These are phyloP conservation scores for Scytalopus superciliaris DNA, from an alignment of 2,113 vertebrate species.

Conservation along the genomic window DNA sequence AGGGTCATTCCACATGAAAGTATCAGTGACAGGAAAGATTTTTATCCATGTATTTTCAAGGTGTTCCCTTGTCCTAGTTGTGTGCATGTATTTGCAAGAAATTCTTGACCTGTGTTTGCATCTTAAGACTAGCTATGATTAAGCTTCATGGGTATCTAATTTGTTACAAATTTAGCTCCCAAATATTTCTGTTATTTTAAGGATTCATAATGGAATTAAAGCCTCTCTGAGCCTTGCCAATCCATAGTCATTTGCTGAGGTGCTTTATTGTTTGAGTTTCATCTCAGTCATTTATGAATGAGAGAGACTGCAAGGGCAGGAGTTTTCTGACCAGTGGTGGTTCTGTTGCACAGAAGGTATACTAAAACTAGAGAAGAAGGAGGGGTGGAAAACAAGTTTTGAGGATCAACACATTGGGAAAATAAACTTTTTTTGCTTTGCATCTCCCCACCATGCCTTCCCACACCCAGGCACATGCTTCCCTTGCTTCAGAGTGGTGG, in stretches of 20 bases:
- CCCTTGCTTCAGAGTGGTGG: background rate
- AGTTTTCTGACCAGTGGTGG: background rate
- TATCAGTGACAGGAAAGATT: background rate
- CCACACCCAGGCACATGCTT: accelerated
- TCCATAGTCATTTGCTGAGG: background rate
- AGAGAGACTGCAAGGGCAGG: background rate
- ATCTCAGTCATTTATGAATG: background rate
- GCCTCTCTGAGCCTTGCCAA: background rate
- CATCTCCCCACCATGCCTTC: background rate
- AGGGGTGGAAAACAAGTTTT: background rate
- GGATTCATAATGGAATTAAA: background rate
- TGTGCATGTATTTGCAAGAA: background rate
- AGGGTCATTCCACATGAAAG: background rate
- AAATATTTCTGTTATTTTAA: background rate
- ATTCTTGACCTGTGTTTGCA: background rate
- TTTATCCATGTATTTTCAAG: background rate
- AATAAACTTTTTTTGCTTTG: background rate
- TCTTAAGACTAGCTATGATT: background rate
- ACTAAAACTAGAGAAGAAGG: background rate
- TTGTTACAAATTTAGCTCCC: background rate
- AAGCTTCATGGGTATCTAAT: background rate
- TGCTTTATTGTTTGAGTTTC: background rate
- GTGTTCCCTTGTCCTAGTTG: background rate
- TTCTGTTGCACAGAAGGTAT: background rate
- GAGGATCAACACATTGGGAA: background rate